phyloP scores from a whole-genome alignment of 2,797 vertebrate species.

The Eulemur mongoz region DNA sequence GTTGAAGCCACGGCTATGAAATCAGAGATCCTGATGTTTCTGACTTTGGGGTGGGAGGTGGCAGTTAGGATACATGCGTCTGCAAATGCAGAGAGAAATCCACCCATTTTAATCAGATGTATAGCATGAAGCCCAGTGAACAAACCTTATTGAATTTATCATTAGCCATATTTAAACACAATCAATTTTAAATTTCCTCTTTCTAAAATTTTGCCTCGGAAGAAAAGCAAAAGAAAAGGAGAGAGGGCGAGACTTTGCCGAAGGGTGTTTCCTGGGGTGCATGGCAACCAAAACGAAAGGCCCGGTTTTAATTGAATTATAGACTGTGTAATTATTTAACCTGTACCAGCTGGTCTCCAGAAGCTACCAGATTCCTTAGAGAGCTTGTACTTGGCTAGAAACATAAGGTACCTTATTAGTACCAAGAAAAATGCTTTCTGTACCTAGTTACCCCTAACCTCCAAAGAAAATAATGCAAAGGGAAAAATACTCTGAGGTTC shows the following conservation, averaged over 20 bases:
- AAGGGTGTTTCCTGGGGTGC: constrained; percentile 73
- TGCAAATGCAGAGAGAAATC: background rate
- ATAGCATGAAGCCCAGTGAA: constrained; percentile 38
- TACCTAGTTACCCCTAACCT: constrained; percentile 46
- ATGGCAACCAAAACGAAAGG: constrained; percentile 68
- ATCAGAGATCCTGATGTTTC: background rate
- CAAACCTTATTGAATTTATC: constrained; percentile 59
- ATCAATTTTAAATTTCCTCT: constrained; percentile 53
- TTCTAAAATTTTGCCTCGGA: constrained; percentile 63
- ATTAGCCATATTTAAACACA: constrained; percentile 41
- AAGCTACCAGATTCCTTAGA: constrained; percentile 83
- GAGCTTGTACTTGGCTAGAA: constrained; percentile 65
- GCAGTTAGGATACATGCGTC: background rate
- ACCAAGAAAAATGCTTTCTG: constrained; percentile 58
- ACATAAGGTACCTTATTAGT: constrained; percentile 69
- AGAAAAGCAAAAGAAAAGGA: constrained; percentile 28
- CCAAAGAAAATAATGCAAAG: constrained; percentile 42
- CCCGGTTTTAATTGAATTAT: constrained; percentile 82
- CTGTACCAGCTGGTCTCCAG: constrained; percentile 81
- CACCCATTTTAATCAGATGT: constrained; percentile 57
- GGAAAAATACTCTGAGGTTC: background rate
- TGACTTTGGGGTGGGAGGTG: background rate
- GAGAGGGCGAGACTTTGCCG: constrained; percentile 20
- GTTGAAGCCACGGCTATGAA: background rate
- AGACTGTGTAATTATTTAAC: constrained; percentile 83